These are phyloP conservation scores for Aplysina aerophoba DNA, from an alignment of 37 sponge, comb jelly and placozoan genomes.

Conservation along the genomic window DNA sequence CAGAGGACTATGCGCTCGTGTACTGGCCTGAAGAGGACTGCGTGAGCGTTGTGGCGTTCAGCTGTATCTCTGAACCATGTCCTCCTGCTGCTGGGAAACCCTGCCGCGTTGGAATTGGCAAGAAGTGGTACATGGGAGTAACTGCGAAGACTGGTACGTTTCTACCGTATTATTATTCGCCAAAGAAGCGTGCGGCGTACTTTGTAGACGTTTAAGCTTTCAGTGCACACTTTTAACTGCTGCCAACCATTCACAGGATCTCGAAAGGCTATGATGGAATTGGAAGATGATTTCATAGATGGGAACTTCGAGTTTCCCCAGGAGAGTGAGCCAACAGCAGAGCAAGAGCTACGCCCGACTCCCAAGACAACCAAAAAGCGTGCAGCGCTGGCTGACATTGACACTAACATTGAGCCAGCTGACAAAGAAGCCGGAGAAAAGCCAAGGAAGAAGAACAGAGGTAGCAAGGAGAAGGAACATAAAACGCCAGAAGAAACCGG, in stretches of 20 bases:
- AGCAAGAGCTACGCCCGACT: constrained; percentile 4
- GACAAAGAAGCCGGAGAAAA: constrained; percentile 7
- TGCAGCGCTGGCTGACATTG: constrained; percentile 1
- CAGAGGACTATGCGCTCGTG: too few relatives aligned
- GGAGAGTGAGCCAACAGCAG: constrained; percentile 4
- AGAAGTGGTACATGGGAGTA: constrained; percentile 11
- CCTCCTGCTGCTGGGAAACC: too few relatives aligned
- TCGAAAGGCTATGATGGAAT: background rate
- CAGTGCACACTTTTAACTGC: background rate
- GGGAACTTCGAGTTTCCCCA: background rate
- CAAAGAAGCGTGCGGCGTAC: too few relatives aligned
- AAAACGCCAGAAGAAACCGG: constrained; percentile 4
- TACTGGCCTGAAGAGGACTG: too few relatives aligned
- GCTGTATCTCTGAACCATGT: too few relatives aligned
- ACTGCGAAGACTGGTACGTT: constrained; percentile 19
- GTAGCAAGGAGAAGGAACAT: background rate
- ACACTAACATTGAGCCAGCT: constrained; percentile 3
- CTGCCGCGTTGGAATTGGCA: too few relatives aligned
- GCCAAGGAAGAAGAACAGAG: constrained; percentile 8
- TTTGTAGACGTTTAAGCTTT: too few relatives aligned
- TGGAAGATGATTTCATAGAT: constrained; percentile 11
- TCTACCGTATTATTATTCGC: constrained; percentile 1
- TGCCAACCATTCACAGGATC: background rate
- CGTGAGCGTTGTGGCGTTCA: too few relatives aligned
- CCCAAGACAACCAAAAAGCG: constrained; percentile 3